Conservation (phyloP, 2,888 invertebrate species). For the Apamea monoglypha region DNA sequence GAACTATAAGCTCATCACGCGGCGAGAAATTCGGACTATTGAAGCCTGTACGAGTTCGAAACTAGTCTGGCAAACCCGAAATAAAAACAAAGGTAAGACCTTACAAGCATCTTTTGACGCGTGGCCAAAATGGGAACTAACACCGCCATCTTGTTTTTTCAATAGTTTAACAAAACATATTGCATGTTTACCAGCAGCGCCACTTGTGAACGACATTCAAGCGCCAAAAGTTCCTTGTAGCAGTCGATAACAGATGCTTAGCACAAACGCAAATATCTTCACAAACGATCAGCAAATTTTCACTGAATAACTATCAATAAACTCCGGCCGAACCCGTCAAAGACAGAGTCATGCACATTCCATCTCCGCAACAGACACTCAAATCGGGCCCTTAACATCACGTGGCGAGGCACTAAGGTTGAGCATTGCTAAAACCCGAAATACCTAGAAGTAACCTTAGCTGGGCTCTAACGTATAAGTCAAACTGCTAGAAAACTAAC, state of each 20-base stretch:
- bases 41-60: no score
- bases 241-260: background rate
- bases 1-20: background rate
- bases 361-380: no score
- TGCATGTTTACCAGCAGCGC: background rate
- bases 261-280: background rate
- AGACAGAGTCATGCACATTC: no score
- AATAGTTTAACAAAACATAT: no score
- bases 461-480: no score
- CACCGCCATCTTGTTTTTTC: no score
- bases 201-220: background rate
- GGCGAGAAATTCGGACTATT: background rate
- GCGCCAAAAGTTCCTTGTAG: background rate
- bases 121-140: background rate
- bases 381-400: no score
- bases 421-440: no score
- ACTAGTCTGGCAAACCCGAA: background rate
- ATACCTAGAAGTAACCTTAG: no score
- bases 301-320: background rate
- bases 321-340: no score
- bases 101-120: background rate
- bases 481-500: no score
- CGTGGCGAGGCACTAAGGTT: no score
- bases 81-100: background rate
- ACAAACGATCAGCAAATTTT: background rate